These are phyloP conservation scores for Chromoteleia sp. DNA, from an alignment of 2,888 invertebrate genomes.

Conservation along the genomic window DNA sequence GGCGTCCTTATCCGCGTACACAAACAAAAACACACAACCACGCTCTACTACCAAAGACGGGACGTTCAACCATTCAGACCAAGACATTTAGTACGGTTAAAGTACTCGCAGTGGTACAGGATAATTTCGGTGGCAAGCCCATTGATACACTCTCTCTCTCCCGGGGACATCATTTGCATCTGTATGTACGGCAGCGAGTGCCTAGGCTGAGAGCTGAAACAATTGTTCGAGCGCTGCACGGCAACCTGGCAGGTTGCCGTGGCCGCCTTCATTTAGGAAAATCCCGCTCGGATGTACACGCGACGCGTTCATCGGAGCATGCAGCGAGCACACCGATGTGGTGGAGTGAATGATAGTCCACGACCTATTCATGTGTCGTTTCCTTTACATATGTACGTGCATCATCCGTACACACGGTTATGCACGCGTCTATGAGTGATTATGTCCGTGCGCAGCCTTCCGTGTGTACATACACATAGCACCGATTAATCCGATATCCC, in stretches of 20 bases:
- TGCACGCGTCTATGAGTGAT: slow-evolving; percentile 53
- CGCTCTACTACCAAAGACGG: background rate
- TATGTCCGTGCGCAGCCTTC: slow-evolving; percentile 21
- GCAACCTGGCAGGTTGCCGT: slow-evolving; percentile 64
- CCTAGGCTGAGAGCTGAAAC: slow-evolving; percentile 56
- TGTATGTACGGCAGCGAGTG: slow-evolving; percentile 33
- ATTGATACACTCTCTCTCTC: slow-evolving; percentile 39
- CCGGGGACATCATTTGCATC: slow-evolving; percentile 62
- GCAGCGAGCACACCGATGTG: slow-evolving; percentile 54
- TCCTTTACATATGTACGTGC: slow-evolving; percentile 53
- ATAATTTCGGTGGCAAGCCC: slow-evolving; percentile 45
- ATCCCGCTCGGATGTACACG: slow-evolving; percentile 67
- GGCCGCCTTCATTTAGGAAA: slow-evolving; percentile 70
- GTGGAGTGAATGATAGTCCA: slow-evolving; percentile 73
- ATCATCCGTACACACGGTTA: slow-evolving; percentile 38
- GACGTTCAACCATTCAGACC: slow-evolving; percentile 3
- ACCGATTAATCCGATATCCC: slow-evolving; percentile 82
- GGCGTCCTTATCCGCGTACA: background rate
- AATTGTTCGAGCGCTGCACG: slow-evolving; percentile 55
- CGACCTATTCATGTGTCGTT: slow-evolving; percentile 72
- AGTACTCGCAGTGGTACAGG: slow-evolving; percentile 31
- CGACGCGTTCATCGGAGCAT: slow-evolving; percentile 67
- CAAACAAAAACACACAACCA: slow-evolving; percentile 7
- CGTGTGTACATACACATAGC: slow-evolving; percentile 70
- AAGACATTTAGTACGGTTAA: slow-evolving; percentile 31